These are phyloP conservation scores for Neolamprologus sp. DNA, from an alignment of 2,113 vertebrate species.

Conservation along the genomic window DNA sequence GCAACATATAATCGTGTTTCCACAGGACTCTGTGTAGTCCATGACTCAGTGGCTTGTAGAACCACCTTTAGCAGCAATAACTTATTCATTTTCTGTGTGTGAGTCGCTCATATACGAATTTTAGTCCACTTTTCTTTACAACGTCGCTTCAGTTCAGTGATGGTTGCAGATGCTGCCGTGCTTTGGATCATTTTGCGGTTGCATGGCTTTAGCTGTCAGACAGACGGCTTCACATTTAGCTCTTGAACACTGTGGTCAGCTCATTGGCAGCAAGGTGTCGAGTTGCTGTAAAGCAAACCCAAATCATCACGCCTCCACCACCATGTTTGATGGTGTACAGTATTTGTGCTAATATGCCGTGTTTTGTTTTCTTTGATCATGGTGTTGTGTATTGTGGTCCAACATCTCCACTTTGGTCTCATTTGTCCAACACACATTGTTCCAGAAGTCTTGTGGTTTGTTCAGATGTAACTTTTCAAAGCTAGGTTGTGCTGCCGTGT, in stretches of 20 bases:
- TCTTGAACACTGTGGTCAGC: neutral
- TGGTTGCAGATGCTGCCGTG: neutral
- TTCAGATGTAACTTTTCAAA: neutral
- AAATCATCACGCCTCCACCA: neutral
- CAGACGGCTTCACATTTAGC: neutral
- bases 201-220: neutral
- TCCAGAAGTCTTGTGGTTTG: neutral
- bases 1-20: neutral
- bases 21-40: neutral
- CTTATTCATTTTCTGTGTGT: neutral
- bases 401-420: neutral
- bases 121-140: neutral
- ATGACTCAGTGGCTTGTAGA: accelerated
- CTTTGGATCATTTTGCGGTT: neutral
- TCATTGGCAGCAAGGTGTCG: neutral
- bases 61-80: neutral
- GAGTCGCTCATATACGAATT: neutral
- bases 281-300: neutral
- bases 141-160: neutral
- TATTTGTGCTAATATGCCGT: neutral
- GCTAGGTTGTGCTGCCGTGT: neutral
- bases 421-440: neutral
- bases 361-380: neutral
- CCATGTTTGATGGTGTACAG: neutral
- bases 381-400: neutral